Evolutionary conservation across 2,888 invertebrate species (phyloP).

Genomic region (Octonoba sinensis): DNA sequence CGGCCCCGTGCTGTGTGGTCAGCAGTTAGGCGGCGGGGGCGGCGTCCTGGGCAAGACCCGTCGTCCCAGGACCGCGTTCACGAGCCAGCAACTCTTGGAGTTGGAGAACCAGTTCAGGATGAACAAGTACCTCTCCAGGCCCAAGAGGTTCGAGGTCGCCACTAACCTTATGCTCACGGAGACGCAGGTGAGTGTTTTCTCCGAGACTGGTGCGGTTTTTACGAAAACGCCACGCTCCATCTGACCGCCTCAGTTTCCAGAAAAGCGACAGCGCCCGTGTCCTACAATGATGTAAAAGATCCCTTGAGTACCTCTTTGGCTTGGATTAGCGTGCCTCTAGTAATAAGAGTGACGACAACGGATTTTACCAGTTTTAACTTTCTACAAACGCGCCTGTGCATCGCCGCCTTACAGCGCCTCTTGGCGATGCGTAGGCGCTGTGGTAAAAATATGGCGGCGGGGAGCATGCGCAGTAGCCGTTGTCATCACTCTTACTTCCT

Average conservation of each 20-base stretch:
- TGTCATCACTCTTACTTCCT: too few relatives aligned
- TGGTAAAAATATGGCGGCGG: too few relatives aligned
- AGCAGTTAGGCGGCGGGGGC: not conserved
- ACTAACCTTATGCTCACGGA: slow-evolving; percentile 97
- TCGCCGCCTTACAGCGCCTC: too few relatives aligned
- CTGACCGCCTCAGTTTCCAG: not conserved
- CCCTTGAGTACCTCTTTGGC: too few relatives aligned
- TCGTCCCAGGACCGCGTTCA: slow-evolving; percentile 97
- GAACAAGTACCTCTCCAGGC: slow-evolving; percentile 98
- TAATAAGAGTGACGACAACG: too few relatives aligned
- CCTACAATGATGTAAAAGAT: too few relatives aligned
- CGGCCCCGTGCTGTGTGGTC: slow-evolving; percentile 76
- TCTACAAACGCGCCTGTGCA: too few relatives aligned
- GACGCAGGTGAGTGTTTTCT: slow-evolving; percentile 82
- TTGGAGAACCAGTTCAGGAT: slow-evolving; percentile 98
- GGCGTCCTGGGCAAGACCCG: slow-evolving; percentile 80
- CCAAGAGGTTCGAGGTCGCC: slow-evolving; percentile 98
- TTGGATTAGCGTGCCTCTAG: too few relatives aligned
- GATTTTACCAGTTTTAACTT: too few relatives aligned
- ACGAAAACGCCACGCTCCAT: not conserved
- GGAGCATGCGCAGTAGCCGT: too few relatives aligned
- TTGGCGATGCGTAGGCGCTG: too few relatives aligned
- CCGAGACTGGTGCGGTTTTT: not conserved
- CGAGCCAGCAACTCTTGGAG: slow-evolving; percentile 95
- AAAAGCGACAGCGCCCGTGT: too few relatives aligned